Percentiles rank a stretch among this genome's conserved stretches.
phyloP scores from a whole-genome alignment of 2,797 vertebrate genomes.

The Sebastes oblongus region DNA sequence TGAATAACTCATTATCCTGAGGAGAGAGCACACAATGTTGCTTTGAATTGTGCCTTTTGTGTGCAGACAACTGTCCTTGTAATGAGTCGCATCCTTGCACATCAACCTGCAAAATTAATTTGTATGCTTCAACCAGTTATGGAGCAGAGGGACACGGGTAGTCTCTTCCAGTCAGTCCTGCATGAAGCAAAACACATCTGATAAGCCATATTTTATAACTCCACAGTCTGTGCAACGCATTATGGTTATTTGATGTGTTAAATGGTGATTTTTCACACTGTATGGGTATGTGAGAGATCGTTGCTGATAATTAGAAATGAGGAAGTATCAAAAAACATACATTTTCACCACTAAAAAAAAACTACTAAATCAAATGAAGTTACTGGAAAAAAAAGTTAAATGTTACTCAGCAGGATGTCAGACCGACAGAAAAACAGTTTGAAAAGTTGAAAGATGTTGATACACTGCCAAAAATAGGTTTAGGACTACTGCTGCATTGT shows the following conservation, averaged over 20 bases:
- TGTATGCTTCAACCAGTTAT: conserved; percentile 32
- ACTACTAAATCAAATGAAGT: background rate
- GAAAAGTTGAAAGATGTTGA: background rate
- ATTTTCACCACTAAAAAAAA: background rate
- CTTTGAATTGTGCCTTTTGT: conserved; percentile 57
- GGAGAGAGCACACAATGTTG: conserved; percentile 45
- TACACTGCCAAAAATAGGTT: background rate
- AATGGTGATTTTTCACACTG: background rate
- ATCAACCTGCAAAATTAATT: conserved; percentile 59
- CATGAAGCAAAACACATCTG: conserved; percentile 19
- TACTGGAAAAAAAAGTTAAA: background rate
- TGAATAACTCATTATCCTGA: conserved; percentile 47
- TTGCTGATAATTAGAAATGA: background rate
- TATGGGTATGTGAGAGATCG: background rate
- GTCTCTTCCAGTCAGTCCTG: background rate
- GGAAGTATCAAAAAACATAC: background rate
- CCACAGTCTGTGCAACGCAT: background rate
- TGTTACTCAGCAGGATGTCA: background rate
- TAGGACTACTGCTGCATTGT: background rate
- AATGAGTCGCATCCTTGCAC: conserved; percentile 49
- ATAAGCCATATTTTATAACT: conserved; percentile 14
- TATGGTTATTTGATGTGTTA: background rate
- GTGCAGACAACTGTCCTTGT: conserved; percentile 31
- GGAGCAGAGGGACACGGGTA: background rate
- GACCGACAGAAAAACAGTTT: background rate